Evolutionary conservation across 2,797 vertebrate species (phyloP), one percentile per base, ranked within the genome.

Genomic region (Babyrousa celebensis): DNA sequence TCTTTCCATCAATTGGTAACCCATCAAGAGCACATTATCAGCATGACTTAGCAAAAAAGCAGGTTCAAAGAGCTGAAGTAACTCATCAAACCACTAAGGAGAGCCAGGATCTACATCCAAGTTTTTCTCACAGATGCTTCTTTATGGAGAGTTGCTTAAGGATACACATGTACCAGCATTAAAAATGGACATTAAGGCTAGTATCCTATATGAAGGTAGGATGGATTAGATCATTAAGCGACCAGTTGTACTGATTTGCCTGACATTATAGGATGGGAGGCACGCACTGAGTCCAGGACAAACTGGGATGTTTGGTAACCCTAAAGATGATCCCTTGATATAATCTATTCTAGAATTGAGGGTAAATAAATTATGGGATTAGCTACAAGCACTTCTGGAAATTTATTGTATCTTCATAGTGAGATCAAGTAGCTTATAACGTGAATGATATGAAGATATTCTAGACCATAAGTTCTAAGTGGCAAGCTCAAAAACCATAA

Each of bases 1-100:
- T 92, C 9, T 74, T 86, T 15, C n/a, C 16, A 70, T 86, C 29
- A 54, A 75, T 18, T 1, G 43, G 27, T 48, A 65, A 29, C 9
- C 21, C 16, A 74, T 12, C 7, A 43, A 65, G 1, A 90, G 11
- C 20, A 77, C 1, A 1, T 21, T 79, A 70, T 52, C 25, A 74
- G 74, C 32, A 86, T 20, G 5, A 27, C 29, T 68, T 75, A 74
- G 43, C n/a, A 70, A 40, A 68, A 87, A 74, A 78, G 3, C 16
- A 84, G 54, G 29, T 96, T 75, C 43, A 90, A 36, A 88, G n/a
- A 68, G 9, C 32, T 68, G 3, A 90, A 75, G 3, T 40, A 94
- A 84, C 21, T 77, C 36, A 18, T 86, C 52, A 74, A 20, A 89
- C 11, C 17, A 12, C 11, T 23, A 32, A 10, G 3, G n/a, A 86